Base-by-base conservation (phyloP, 2,888 invertebrate genomes). In the Scaptomyza cyrtandrae region DNA sequence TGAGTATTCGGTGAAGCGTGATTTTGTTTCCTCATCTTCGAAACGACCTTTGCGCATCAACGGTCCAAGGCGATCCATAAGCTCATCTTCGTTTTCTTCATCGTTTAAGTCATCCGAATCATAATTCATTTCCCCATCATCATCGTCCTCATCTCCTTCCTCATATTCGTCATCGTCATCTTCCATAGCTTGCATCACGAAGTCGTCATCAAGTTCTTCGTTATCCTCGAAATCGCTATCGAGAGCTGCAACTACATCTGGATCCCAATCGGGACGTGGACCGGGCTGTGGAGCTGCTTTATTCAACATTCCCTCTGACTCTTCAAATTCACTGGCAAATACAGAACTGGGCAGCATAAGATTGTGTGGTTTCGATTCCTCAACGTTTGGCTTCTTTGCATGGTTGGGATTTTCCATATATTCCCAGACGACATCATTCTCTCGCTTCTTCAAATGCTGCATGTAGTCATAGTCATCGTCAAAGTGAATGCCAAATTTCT, bases 381-480 rank as follows among this genome's bases (percentile, higher is more conserved):
- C 79, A 3, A 49, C 75, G 9, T 14, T 52, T 4, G 53, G 9
- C n/a, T 90, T 91, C 24, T 85, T 90, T 3, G 75, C 80, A 49
- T 91, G 89, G 68, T 92, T 92, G 0, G 90, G 89, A 44, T 90
- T 90, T 54, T 91, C 92, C 33, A 92, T 90, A 71, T 90, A 92
- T 58, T 92, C 92, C 92, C 92, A 92, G 11, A 91, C 90, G 1
- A 90, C 83, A 33, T 91, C 91, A 35, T 90, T 86, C 6, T 90
- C 90, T 0, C 90, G 85, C 65, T 90, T 80, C 60, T 90, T 91
- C 61, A 99, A 93, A 93, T 99, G 98, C 91, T 99, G 97, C 75
- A 99, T 92, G 90, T 99, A 99, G 91, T 99, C 95, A 91, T 98
- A 98, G 81, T 98, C 97, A 92, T 99, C 98, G 86, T 98, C 98